These are phyloP conservation scores for Drosophila rhopaloa DNA, from an alignment of 1,140 invertebrate genomes.

Conservation along the genomic window DNA sequence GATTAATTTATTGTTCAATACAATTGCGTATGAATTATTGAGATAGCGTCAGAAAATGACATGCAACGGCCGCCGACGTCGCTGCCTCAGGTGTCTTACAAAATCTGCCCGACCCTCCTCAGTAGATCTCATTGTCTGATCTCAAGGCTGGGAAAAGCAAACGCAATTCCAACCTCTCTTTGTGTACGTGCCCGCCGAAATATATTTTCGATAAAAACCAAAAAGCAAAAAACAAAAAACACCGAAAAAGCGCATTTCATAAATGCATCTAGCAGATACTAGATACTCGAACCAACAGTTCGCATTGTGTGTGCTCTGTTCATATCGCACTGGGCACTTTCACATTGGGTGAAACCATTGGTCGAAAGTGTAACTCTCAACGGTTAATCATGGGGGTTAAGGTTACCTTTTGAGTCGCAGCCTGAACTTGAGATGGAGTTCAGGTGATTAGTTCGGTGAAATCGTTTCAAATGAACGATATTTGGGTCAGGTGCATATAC, in stretches of 20 bases:
- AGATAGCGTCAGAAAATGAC: slow-evolving; percentile 78
- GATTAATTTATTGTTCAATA: slow-evolving; percentile 81
- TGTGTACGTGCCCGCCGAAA: slow-evolving; percentile 37
- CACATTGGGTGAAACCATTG: slow-evolving; percentile 67
- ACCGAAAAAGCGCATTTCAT: slow-evolving; percentile 50
- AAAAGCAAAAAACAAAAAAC: neutral
- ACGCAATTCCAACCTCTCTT: slow-evolving; percentile 34
- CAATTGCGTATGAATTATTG: slow-evolving; percentile 81
- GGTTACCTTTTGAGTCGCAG: slow-evolving; percentile 22
- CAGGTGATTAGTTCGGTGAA: slow-evolving; percentile 17
- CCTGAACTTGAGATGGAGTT: slow-evolving; percentile 30
- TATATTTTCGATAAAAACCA: neutral
- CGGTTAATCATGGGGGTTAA: slow-evolving; percentile 43
- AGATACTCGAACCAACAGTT: slow-evolving; percentile 25
- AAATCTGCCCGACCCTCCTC: slow-evolving; percentile 25
- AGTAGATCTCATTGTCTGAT: slow-evolving; percentile 52
- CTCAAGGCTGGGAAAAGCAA: slow-evolving; percentile 52
- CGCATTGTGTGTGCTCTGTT: slow-evolving; percentile 30
- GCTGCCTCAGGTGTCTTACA: slow-evolving; percentile 68
- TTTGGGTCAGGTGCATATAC: slow-evolving; percentile 22
- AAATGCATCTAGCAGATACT: slow-evolving; percentile 57
- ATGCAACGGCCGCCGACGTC: slow-evolving; percentile 64
- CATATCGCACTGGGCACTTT: slow-evolving; percentile 52
- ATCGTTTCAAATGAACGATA: slow-evolving; percentile 10
- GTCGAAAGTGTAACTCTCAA: slow-evolving; percentile 33